Evolutionary conservation across 2,797 vertebrate species (phyloP).

Genomic region (Trematomus bernacchii): DNA sequence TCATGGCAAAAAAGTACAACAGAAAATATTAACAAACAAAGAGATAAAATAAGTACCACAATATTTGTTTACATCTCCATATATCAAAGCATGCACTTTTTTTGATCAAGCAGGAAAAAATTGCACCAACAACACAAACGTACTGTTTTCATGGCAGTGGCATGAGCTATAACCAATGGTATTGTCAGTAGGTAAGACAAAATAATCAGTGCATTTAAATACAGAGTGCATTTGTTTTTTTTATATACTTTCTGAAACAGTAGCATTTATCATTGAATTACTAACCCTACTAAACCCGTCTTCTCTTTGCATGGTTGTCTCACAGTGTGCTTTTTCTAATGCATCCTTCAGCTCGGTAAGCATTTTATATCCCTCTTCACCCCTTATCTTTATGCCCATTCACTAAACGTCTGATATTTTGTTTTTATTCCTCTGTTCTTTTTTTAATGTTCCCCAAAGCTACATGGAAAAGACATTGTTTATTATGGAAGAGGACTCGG

Average conservation of each 20-base stretch:
- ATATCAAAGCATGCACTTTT: slow-evolving; percentile 82
- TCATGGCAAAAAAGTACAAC: slow-evolving; percentile 70
- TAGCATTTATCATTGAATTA: slow-evolving; percentile 49
- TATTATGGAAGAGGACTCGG: slow-evolving; percentile 68
- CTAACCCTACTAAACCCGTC: slow-evolving; percentile 41
- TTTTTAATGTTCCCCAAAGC: slow-evolving; percentile 69
- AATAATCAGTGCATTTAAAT: slow-evolving; percentile 83
- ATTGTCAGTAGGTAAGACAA: slow-evolving; percentile 73
- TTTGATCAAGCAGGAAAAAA: slow-evolving; percentile 81
- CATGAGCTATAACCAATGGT: slow-evolving; percentile 80
- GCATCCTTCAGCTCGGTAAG: slow-evolving; percentile 32
- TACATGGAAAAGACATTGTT: slow-evolving; percentile 78
- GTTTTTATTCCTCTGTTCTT: slow-evolving; percentile 44
- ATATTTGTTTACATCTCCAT: slow-evolving; percentile 80
- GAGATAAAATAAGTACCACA: slow-evolving; percentile 77
- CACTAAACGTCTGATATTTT: slow-evolving; percentile 58
- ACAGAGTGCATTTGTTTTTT: slow-evolving; percentile 82
- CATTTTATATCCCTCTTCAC: slow-evolving; percentile 28
- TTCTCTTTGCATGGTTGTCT: slow-evolving; percentile 50
- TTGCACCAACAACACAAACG: slow-evolving; percentile 80
- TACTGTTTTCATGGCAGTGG: slow-evolving; percentile 85
- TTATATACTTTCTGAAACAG: slow-evolving; percentile 71
- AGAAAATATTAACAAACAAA: slow-evolving; percentile 72
- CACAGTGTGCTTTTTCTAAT: slow-evolving; percentile 45
- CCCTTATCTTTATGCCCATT: slow-evolving; percentile 37